Percentiles rank a stretch among this genome's conserved stretches.
Conservation (phyloP, 2,113 vertebrate genomes). For the Anhinga rufa region DNA sequence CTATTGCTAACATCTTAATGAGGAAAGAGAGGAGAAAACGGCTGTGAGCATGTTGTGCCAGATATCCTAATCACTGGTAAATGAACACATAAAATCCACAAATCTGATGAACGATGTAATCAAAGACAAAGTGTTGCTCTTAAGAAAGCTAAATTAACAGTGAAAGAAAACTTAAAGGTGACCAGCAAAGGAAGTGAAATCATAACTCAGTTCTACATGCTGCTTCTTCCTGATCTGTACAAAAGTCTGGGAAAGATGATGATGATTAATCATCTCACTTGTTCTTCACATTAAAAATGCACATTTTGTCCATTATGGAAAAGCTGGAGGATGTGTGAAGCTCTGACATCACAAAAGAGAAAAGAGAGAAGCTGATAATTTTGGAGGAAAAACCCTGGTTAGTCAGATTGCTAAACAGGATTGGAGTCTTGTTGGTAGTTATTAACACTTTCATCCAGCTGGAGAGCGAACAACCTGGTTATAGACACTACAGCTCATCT, state of each 20-base stretch:
- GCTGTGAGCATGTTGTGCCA: not conserved
- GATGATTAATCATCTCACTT: constrained; percentile 39
- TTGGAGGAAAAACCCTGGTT: not conserved
- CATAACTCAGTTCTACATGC: not conserved
- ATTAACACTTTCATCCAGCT: not conserved
- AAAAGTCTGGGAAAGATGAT: not conserved
- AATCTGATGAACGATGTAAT: not conserved
- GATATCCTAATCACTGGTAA: not conserved
- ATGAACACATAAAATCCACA: not conserved
- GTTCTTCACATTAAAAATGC: constrained; percentile 30
- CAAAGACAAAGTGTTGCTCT: not conserved
- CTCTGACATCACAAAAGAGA: not conserved
- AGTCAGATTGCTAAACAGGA: not conserved
- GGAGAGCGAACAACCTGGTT: not conserved
- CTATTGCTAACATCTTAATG: not conserved
- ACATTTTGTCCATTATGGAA: not conserved
- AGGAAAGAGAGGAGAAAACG: not conserved
- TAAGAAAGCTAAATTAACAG: constrained; percentile 8
- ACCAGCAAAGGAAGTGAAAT: constrained; percentile 37
- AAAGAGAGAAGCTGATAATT: not conserved
- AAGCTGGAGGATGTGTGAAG: not conserved
- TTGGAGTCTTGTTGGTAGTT: not conserved
- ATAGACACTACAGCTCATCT: not conserved
- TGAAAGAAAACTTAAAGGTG: not conserved
- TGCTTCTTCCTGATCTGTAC: not conserved